A percentile compares a stretch with the other conserved stretches of the same genome.
Evolutionary conservation across 2,888 invertebrate species (phyloP).

Genomic region (Lutraria lutraria): DNA sequence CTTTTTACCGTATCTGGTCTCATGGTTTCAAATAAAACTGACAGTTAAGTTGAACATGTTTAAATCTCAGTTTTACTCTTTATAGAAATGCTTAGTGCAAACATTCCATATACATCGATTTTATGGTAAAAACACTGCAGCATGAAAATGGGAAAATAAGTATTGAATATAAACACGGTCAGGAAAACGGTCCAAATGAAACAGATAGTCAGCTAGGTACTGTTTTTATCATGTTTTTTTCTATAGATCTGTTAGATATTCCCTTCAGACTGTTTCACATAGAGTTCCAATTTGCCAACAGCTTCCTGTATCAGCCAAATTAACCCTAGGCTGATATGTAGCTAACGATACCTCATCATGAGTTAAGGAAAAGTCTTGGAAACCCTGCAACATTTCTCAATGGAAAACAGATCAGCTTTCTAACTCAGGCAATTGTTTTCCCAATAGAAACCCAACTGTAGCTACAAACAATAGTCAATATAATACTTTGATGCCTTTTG

Average conservation of each 20-base stretch:
- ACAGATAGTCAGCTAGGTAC: not conserved
- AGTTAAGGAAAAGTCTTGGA: slow-evolving; percentile 8
- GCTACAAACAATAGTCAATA: slow-evolving; percentile 23
- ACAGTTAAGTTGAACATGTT: not conserved
- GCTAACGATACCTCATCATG: slow-evolving; percentile 30
- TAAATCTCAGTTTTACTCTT: not conserved
- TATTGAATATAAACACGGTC: not conserved
- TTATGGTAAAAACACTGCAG: not conserved
- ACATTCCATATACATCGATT: not conserved
- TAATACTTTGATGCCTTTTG: slow-evolving; percentile 35
- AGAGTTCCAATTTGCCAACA: slow-evolving; percentile 47
- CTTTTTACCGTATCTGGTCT: not conserved
- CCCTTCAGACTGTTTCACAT: slow-evolving; percentile 30
- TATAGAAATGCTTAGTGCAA: not conserved
- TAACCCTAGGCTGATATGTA: slow-evolving; percentile 47
- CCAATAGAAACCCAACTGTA: slow-evolving; percentile 49
- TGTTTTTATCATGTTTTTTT: not conserved
- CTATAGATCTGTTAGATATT: slow-evolving; percentile 5
- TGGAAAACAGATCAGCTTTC: slow-evolving; percentile 53
- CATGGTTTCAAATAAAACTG: not conserved
- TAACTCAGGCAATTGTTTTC: slow-evolving; percentile 52
- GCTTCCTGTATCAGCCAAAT: slow-evolving; percentile 52
- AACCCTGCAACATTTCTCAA: slow-evolving; percentile 36
- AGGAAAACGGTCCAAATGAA: not conserved
- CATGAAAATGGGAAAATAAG: not conserved